Evolutionary conservation across 1,140 invertebrate species (phyloP), one percentile per base, ranked within the genome.

Genomic region (Aphelinus certus): DNA sequence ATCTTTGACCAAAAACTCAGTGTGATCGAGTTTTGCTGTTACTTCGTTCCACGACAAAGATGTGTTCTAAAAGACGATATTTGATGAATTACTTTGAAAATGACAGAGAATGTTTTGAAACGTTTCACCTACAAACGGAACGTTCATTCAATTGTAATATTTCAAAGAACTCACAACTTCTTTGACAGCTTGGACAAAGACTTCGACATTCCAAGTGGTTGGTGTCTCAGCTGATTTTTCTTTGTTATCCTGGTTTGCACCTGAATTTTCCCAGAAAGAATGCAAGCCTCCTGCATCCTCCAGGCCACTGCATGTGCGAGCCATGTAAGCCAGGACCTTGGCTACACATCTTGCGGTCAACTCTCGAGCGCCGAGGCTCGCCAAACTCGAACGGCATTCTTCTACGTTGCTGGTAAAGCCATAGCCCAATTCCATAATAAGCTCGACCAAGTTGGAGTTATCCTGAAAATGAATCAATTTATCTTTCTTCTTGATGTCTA

Each of bases 31-130:
- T 84, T 98, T 95, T 70, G 92, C 84, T 62, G 98, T 93, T 0
- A 99, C 95, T 81, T 98, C 97, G 81, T 93, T 95, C 96, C 97
- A 98, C 80, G 93, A 93, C 51, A 98, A 84, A 80, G 92, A 94
- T 6, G 94, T 93, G 76, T 88, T 86, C 88, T 91, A 85, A 26
- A 26, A 26, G 26, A 26, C 26, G 26, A 26, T 26, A 26, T 26
- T 26, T 26, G 26, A 26, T 26, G 26, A 26, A 26, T 26, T 26
- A 26, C 26, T 26, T 26, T 26, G 26, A 26, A 26, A 26, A 26
- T 26, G 26, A 26, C 26, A 26, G 26, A 26, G 26, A 26, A 26
- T 26, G 26, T 26, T 26, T 26, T 26, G 26, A 26, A 26, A 26
- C 26, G 26, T 26, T 26, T 26, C 26, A 26, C 26, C 26, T 43